These are phyloP conservation scores for Drosophila varians DNA, from an alignment of 1,140 invertebrate genomes.

Conservation along the genomic window DNA sequence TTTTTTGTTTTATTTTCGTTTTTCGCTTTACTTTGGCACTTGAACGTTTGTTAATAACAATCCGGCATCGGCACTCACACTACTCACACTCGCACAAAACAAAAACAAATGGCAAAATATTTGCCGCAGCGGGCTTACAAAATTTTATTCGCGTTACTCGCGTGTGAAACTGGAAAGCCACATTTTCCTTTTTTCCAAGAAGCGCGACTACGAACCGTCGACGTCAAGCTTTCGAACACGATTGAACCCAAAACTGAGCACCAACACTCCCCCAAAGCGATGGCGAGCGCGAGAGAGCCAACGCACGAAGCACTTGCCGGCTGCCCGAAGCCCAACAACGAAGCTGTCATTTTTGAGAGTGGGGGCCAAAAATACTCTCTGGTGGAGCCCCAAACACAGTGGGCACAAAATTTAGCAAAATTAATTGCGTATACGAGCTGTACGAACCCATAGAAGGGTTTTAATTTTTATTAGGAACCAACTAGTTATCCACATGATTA, in stretches of 20 bases:
- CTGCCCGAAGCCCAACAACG: background rate
- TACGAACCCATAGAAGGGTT: no score
- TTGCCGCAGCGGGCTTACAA: constrained; percentile 34
- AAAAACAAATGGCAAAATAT: constrained; percentile 31
- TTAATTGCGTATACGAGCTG: no score
- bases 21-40: constrained; percentile 15
- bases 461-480: no score
- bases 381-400: background rate
- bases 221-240: constrained; percentile 4
- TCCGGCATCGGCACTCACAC: background rate
- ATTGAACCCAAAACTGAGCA: background rate
- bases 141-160: constrained; percentile 35
- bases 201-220: constrained; percentile 14
- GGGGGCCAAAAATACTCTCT: background rate
- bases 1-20: constrained; percentile 11
- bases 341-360: background rate
- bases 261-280: background rate
- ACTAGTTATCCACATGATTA: no score
- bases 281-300: background rate
- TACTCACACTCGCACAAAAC: constrained; percentile 26
- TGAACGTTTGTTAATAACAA: constrained; percentile 20
- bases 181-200: constrained; percentile 34
- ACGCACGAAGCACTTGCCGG: background rate
- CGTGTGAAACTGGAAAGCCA: constrained; percentile 20
- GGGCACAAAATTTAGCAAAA: no score